These are phyloP conservation scores for Taenioides sp. DNA, from an alignment of 2,797 vertebrate species.

Conservation along the genomic window DNA sequence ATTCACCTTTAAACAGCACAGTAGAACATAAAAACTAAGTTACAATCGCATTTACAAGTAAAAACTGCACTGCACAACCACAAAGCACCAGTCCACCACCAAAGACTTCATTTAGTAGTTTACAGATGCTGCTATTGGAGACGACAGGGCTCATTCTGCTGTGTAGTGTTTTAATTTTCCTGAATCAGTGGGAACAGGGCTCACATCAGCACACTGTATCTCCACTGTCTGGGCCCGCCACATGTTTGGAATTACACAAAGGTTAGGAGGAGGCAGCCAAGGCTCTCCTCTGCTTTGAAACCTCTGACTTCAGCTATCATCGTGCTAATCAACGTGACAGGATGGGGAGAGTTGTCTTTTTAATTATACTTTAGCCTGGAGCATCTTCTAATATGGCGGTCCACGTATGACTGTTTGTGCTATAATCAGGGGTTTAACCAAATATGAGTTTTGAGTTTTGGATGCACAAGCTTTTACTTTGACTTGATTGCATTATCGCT, in stretches of 20 bases:
- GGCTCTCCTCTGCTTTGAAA: slow-evolving; percentile 20
- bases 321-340: slow-evolving; percentile 27
- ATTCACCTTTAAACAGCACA: no score
- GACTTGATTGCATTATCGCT: not conserved
- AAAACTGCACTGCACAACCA: not conserved
- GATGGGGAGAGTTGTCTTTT: slow-evolving; percentile 18
- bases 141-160: not conserved
- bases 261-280: slow-evolving; percentile 1
- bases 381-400: slow-evolving; percentile 32
- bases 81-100: not conserved
- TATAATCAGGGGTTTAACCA: slow-evolving; percentile 66
- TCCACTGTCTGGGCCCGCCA: slow-evolving; percentile 9
- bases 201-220: slow-evolving; percentile 9
- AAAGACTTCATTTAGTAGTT: not conserved
- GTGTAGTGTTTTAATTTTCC: slow-evolving; percentile 1
- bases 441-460: slow-evolving; percentile 47
- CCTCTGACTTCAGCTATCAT: slow-evolving; percentile 7
- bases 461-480: slow-evolving; percentile 4
- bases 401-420: slow-evolving; percentile 35
- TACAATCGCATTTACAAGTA: not conserved
- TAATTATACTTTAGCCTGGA: slow-evolving; percentile 38
- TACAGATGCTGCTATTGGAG: not conserved
- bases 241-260: slow-evolving; percentile 34
- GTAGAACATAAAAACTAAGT: not conserved
- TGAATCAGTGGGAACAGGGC: slow-evolving; percentile 6